phyloP scores from a whole-genome alignment of 1,140 invertebrate genomes.

The Cotesia typhae region DNA sequence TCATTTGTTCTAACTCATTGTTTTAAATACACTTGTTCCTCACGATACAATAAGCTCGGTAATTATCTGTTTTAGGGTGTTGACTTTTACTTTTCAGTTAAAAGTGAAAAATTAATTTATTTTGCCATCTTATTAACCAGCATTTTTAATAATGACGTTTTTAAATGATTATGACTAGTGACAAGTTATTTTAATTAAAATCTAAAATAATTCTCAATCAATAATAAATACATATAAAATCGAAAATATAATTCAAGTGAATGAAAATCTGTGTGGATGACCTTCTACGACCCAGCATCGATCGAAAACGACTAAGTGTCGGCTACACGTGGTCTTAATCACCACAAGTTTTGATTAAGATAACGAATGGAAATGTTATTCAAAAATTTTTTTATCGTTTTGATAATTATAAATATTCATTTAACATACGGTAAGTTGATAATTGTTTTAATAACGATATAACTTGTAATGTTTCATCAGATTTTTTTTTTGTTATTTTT shows the following conservation, averaged over 20 bases:
- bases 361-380: conserved; percentile 27
- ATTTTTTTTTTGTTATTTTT: neutral
- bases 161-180: neutral
- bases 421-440: conserved; percentile 21
- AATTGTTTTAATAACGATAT: neutral
- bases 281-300: conserved; percentile 38
- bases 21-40: conserved; percentile 1
- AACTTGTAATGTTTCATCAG: neutral
- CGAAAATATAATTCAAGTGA: conserved; percentile 18
- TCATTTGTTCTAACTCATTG: conserved; percentile 4
- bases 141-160: neutral
- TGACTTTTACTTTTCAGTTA: too few relatives aligned
- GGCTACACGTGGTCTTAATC: conserved; percentile 33
- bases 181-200: too few relatives aligned
- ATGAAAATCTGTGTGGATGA: conserved; percentile 37
- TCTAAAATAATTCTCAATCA: neutral
- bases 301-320: conserved; percentile 26
- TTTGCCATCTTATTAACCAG: neutral
- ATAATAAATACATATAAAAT: conserved; percentile 9
- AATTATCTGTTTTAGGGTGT: too few relatives aligned
- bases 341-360: neutral
- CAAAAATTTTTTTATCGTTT: conserved; percentile 31
- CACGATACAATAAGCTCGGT: too few relatives aligned
- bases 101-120: neutral
- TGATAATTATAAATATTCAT: conserved; percentile 6